Percentiles rank a stretch among this genome's conserved stretches.
Evolutionary conservation across 1,140 invertebrate species (phyloP).

Genomic region (Halyomorpha halys): DNA sequence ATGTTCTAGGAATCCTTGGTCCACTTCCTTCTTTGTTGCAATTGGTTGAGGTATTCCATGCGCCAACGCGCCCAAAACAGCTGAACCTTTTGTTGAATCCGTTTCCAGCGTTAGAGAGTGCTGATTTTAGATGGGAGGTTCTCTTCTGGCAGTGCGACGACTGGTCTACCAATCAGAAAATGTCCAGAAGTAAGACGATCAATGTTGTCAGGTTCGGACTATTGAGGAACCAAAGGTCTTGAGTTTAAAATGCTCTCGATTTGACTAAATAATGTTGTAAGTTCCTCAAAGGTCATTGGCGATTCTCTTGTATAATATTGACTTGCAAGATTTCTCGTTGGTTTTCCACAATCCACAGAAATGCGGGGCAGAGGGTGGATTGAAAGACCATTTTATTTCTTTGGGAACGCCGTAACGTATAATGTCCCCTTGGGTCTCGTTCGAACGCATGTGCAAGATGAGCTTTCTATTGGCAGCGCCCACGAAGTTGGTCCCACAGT

Average conservation of each 20-base stretch:
- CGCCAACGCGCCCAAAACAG: background rate
- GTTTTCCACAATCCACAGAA: background rate
- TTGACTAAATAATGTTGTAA: background rate
- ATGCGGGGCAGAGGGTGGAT: too few relatives aligned
- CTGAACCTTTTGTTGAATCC: background rate
- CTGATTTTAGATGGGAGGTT: background rate
- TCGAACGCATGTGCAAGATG: background rate
- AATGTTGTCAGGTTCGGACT: too few relatives aligned
- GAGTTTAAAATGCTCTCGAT: background rate
- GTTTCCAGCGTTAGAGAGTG: background rate
- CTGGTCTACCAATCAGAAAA: background rate
- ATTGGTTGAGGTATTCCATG: too few relatives aligned
- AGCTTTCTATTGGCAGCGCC: slow-evolving; percentile 32
- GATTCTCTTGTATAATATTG: too few relatives aligned
- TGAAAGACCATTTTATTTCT: slow-evolving; percentile 2
- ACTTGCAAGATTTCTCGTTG: background rate
- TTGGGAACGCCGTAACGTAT: background rate
- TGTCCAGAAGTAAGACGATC: background rate
- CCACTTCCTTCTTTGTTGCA: background rate
- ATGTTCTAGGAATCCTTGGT: too few relatives aligned
- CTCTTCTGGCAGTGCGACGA: background rate
- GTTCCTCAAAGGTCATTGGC: background rate
- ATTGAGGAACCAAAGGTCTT: background rate
- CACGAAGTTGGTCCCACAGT: slow-evolving; percentile 37
- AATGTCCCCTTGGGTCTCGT: background rate